These are phyloP conservation scores for Criorhina ranunculi DNA, from an alignment of 2,888 invertebrate species.

Conservation along the genomic window DNA sequence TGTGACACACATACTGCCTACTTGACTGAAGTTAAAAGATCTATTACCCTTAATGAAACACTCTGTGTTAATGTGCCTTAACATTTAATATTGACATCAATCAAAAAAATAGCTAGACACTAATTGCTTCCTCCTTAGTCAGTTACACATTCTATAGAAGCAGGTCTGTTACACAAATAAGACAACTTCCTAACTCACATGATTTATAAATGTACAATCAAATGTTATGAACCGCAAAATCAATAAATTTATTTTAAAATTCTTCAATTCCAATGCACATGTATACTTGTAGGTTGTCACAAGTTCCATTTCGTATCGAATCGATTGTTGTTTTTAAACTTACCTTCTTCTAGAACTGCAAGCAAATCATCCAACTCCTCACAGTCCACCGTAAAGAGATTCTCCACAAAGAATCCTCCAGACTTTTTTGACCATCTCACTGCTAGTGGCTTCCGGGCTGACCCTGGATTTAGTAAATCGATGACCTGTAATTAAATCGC, in stretches of 20 bases:
- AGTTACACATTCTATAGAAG: neutral
- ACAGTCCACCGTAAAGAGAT: conserved; percentile 97
- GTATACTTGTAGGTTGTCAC: too few relatives aligned
- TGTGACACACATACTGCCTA: too few relatives aligned
- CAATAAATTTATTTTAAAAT: conserved; percentile 34
- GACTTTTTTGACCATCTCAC: conserved; percentile 98
- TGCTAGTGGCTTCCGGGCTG: conserved; percentile 90
- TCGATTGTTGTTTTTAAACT: conserved; percentile 73
- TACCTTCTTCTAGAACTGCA: conserved; percentile 97
- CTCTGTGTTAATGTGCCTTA: neutral
- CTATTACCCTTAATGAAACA: too few relatives aligned
- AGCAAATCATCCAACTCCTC: conserved; percentile 96
- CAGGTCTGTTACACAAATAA: neutral
- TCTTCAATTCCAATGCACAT: neutral
- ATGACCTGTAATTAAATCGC: conserved; percentile 89
- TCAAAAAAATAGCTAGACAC: conserved; percentile 18
- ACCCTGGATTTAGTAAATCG: conserved; percentile 95
- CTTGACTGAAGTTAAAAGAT: too few relatives aligned
- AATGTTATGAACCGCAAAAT: conserved; percentile 37
- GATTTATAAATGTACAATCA: neutral
- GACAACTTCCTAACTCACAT: conserved; percentile 22
- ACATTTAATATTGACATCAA: conserved; percentile 15
- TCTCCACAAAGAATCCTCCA: conserved; percentile 97
- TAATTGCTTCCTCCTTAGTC: conserved; percentile 25
- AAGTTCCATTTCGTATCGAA: conserved; percentile 14